Conservation (phyloP, 2,888 invertebrate species). For the Nesidiocoris tenuis region DNA sequence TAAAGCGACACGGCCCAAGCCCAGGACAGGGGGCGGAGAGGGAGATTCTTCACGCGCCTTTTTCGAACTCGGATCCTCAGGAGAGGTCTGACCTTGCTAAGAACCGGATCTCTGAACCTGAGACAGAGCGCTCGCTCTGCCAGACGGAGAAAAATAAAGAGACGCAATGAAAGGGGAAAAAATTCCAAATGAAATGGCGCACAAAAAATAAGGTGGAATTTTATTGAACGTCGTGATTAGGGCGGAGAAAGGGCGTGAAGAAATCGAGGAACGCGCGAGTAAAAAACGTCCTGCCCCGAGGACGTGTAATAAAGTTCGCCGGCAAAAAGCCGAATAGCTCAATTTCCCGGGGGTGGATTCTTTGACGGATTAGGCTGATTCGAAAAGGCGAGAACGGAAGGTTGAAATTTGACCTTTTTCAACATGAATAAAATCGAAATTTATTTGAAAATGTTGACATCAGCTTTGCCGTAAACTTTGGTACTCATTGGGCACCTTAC, state of each 20-base stretch:
- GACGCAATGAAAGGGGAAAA: conserved; percentile 1
- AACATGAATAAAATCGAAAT: too few relatives aligned
- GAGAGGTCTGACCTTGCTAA: conserved; percentile 4
- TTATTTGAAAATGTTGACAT: too few relatives aligned
- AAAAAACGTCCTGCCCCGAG: neutral
- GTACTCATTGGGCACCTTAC: too few relatives aligned
- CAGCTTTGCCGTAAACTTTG: too few relatives aligned
- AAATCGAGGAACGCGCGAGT: neutral
- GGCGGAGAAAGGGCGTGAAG: neutral
- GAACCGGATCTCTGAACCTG: conserved; percentile 9
- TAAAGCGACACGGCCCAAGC: neutral
- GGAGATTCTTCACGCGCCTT: conserved; percentile 7
- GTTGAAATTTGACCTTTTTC: too few relatives aligned
- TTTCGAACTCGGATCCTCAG: neutral
- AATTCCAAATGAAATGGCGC: neutral
- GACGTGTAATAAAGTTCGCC: neutral
- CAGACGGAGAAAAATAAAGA: conserved; percentile 1
- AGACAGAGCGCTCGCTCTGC: neutral
- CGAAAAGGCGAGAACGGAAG: too few relatives aligned
- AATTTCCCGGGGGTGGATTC: neutral
- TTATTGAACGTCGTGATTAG: neutral
- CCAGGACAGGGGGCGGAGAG: neutral
- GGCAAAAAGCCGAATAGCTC: neutral
- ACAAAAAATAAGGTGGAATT: neutral
- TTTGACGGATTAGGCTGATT: neutral